phyloP scores from a whole-genome alignment of 2,113 vertebrate genomes.

The Pelusios castaneus region DNA sequence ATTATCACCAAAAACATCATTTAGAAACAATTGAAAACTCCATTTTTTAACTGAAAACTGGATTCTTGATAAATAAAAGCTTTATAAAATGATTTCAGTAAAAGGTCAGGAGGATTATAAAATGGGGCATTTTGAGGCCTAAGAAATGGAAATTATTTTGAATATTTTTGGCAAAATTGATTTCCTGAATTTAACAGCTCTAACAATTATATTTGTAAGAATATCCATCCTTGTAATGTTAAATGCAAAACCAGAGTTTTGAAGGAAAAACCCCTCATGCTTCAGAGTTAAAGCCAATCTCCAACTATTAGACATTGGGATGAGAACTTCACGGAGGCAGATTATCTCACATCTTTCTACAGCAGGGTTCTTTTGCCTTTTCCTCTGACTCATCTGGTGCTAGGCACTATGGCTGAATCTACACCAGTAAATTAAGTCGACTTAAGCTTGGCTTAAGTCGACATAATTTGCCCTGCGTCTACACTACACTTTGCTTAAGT shows the following conservation, averaged over 20 bases:
- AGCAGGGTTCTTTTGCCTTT: background rate
- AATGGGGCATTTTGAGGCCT: background rate
- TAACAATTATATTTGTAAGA: background rate
- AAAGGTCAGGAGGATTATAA: background rate
- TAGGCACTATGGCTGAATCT: too few relatives aligned
- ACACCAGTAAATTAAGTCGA: too few relatives aligned
- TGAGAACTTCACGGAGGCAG: background rate
- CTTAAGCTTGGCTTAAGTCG: too few relatives aligned
- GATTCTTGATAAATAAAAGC: background rate
- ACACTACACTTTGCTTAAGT: too few relatives aligned
- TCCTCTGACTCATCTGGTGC: background rate
- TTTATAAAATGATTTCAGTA: background rate
- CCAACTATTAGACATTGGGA: background rate
- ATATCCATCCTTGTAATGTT: background rate
- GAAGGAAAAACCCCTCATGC: background rate
- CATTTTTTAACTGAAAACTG: background rate
- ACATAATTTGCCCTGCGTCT: too few relatives aligned
- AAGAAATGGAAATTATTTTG: background rate
- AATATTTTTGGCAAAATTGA: background rate
- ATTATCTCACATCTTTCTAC: background rate
- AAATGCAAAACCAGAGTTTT: background rate
- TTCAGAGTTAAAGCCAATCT: background rate
- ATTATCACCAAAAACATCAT: background rate
- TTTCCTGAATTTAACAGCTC: background rate
- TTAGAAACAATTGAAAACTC: background rate